phyloP scores from a whole-genome alignment of 2,113 vertebrate species.

The Laterallus jamaicensis region DNA sequence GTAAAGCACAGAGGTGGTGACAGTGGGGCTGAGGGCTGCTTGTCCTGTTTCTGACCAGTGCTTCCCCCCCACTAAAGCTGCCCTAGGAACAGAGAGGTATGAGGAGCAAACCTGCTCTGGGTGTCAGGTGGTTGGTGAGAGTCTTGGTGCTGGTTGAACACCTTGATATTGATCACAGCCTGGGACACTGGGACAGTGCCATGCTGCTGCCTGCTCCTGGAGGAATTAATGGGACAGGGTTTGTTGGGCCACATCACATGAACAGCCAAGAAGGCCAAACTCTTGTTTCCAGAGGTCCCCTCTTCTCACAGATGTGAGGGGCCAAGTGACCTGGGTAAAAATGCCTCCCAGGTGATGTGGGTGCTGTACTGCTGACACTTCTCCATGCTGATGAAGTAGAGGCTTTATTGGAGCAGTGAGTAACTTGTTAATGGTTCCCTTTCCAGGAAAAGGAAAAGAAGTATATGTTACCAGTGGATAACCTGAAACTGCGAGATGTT shows the following conservation, averaged over 20 bases:
- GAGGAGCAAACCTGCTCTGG: background rate
- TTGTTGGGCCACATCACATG: background rate
- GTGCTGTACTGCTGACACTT: background rate
- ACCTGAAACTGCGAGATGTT: constrained; percentile 93
- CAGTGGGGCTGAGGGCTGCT: background rate
- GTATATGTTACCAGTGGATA: constrained; percentile 97
- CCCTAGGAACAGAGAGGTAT: background rate
- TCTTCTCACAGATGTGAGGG: background rate
- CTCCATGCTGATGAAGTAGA: background rate
- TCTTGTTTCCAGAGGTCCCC: background rate
- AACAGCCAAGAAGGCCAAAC: background rate
- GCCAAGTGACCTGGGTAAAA: background rate
- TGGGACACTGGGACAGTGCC: background rate
- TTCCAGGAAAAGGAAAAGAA: constrained; percentile 97
- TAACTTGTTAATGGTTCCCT: background rate
- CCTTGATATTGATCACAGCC: background rate
- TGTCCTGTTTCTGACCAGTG: background rate
- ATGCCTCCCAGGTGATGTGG: background rate
- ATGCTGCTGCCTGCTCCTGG: background rate
- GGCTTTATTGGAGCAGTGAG: background rate
- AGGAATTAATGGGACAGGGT: background rate
- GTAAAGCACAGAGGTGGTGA: background rate
- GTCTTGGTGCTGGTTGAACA: background rate
- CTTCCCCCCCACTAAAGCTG: background rate
- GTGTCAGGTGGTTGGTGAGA: background rate